Base-by-base conservation (phyloP, 2,888 invertebrate species). In the Ditylenchus weischeri region DNA sequence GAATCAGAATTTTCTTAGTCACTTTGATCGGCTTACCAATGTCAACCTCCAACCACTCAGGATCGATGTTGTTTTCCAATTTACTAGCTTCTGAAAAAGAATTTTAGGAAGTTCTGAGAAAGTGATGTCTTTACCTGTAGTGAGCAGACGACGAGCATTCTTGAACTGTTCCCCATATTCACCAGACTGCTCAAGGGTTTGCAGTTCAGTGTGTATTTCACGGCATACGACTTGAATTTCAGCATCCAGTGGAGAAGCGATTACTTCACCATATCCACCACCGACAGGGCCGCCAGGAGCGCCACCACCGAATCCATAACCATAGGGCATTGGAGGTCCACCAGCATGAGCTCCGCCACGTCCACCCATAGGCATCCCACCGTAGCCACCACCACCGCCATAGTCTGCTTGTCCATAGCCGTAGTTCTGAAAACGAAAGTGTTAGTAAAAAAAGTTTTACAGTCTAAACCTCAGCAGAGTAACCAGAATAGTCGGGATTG, bases 1-100 rank as follows among this genome's bases (percentile, higher is more conserved):
- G 83, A 49, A 83, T 75, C 35, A 83, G 71, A 35, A 83, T 75
- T 71, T 83, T 83, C 70, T 79, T 79, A 50, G 74, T 75, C 5
- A 83, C 75, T 62, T 78, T 79, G 58, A 83, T 80, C 29, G 79
- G 80, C 71, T 80, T 83, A 19, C 75, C 72, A 63, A 80, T 76
- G 67, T 83, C 83, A 2, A 83, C 80, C 67, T 83, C 83, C 6
- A 83, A 65, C 79, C 81, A 83, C 66, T 83, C 83, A 15, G 83
- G 83, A 62, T 83, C 83, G 36, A 77, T 77, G 59, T 73, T 75
- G 66, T 78, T 78, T 64, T 80, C 78, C 48, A 83, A 66, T 10
- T 73, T 72, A 13, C 77, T 79, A 11, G 75, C 75, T 69, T 83
- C 82, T 78, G 60, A 65, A 65, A 50, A 47, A 48, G n/a, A 2